These are phyloP conservation scores for Ophonus ardosiacus DNA, from an alignment of 2,888 invertebrate genomes.

Conservation along the genomic window DNA sequence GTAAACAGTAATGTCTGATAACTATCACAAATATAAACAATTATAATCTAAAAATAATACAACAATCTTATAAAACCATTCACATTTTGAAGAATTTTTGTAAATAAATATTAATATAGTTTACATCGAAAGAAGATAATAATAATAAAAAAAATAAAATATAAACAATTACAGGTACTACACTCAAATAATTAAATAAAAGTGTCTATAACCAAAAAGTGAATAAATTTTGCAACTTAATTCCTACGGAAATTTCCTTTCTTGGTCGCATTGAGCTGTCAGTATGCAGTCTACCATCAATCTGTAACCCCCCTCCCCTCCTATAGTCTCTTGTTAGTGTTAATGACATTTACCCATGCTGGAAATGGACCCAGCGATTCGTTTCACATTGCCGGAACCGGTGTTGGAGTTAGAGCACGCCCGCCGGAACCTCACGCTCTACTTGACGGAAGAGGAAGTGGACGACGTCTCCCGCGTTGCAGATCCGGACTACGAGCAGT, in stretches of 20 bases:
- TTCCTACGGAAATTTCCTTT: neutral
- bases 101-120: too few species aligned
- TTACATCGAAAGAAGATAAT: too few species aligned
- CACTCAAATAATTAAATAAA: neutral
- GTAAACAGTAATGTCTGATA: too few species aligned
- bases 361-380: constrained; percentile 44
- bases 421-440: constrained; percentile 69
- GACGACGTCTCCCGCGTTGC: constrained; percentile 67
- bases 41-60: too few species aligned
- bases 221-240: neutral
- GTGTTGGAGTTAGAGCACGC: constrained; percentile 46
- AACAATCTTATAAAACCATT: too few species aligned
- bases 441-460: constrained; percentile 68
- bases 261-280: neutral
- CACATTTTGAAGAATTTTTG: too few species aligned
- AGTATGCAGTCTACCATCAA: neutral
- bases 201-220: neutral
- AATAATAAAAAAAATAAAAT: neutral
- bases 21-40: too few species aligned
- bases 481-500: constrained; percentile 78
- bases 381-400: constrained; percentile 9
- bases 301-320: neutral
- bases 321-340: neutral
- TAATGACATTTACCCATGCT: constrained; percentile 55
- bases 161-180: neutral